Evolutionary conservation across 2,888 invertebrate species (phyloP).

Genomic region (Xestia ashworthii): DNA sequence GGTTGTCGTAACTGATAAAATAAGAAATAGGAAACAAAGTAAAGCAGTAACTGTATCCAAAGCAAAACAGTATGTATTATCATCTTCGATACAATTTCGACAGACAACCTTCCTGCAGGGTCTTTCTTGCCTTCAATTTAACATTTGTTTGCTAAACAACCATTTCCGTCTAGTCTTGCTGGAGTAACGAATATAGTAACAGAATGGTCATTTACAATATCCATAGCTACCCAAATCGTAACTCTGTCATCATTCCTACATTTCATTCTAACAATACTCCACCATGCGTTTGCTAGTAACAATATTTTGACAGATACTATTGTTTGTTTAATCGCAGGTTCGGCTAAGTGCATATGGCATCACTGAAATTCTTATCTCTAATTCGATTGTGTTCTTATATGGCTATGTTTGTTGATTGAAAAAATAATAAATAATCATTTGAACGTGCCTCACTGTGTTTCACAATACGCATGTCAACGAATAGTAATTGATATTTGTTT

Average conservation of each 20-base stretch:
- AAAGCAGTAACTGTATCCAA: background rate
- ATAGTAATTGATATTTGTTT: background rate
- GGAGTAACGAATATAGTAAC: background rate
- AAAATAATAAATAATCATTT: conserved; percentile 11
- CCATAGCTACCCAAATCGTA: conserved; percentile 25
- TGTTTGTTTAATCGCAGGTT: conserved; percentile 47
- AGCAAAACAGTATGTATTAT: background rate
- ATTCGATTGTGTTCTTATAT: conserved; percentile 48
- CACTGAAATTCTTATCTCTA: conserved; percentile 40
- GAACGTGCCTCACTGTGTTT: background rate
- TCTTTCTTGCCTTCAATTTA: background rate
- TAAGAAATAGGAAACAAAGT: background rate
- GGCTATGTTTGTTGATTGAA: conserved; percentile 30
- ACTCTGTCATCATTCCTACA: conserved; percentile 55
- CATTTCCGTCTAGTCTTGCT: background rate
- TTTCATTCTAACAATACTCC: conserved; percentile 42
- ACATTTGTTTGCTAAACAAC: background rate
- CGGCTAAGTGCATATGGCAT: conserved; percentile 40
- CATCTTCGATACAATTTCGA: background rate
- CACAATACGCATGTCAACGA: background rate
- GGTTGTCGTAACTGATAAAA: background rate
- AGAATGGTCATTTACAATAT: background rate
- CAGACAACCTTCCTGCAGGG: background rate
- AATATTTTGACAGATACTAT: conserved; percentile 60
- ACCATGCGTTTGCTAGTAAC: conserved; percentile 45